Percentiles rank a stretch among this genome's conserved stretches.
Evolutionary conservation across 2,113 vertebrate species (phyloP).

Genomic region (Patagioenas fasciata): DNA sequence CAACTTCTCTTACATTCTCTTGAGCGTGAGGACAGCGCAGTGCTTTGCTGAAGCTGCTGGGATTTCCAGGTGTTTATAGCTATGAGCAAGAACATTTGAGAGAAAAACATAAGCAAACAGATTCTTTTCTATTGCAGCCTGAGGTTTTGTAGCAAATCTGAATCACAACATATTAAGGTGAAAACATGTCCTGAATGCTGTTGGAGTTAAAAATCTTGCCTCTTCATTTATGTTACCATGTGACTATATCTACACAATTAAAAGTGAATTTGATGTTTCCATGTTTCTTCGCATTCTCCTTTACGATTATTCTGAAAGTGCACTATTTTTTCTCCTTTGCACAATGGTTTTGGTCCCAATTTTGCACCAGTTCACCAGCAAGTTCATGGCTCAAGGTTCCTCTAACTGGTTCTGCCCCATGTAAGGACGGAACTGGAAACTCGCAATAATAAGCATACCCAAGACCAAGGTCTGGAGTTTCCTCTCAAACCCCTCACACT

Average conservation of each 20-base stretch:
- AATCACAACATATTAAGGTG: background rate
- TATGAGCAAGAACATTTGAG: background rate
- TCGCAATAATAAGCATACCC: background rate
- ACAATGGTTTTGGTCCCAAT: background rate
- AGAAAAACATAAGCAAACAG: background rate
- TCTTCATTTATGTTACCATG: background rate
- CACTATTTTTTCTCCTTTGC: background rate
- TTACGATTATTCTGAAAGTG: background rate
- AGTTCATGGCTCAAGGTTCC: background rate
- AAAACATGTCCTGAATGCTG: background rate
- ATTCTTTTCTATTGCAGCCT: background rate
- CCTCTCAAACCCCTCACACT: background rate
- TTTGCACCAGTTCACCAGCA: background rate
- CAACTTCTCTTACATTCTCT: background rate
- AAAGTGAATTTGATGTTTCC: background rate
- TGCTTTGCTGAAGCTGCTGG: background rate
- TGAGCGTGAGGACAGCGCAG: background rate
- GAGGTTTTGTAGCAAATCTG: background rate
- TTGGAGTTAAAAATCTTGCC: background rate
- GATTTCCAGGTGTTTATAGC: background rate
- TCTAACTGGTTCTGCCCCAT: rapidly evolving
- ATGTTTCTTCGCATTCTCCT: background rate
- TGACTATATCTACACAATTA: background rate
- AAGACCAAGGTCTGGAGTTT: background rate
- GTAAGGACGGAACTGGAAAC: background rate